These are phyloP conservation scores for Scyliorhinus canicula DNA, from an alignment of 2,797 vertebrate species.

Conservation along the genomic window DNA sequence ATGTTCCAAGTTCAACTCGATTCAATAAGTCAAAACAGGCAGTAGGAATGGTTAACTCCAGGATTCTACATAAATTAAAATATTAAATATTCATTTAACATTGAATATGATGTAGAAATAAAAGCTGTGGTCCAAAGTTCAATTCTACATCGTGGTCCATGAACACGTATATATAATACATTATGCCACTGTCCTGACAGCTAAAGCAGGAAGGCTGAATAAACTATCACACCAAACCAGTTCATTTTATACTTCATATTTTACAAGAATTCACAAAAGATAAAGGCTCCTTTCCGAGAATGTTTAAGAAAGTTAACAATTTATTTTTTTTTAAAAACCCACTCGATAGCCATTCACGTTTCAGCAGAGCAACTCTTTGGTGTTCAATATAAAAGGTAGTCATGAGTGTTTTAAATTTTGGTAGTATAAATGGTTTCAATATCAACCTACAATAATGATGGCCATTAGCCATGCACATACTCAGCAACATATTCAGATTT, in stretches of 20 bases:
- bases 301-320: background rate
- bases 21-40: background rate
- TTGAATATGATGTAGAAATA: background rate
- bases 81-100: background rate
- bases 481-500: background rate
- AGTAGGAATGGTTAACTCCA: background rate
- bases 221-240: background rate
- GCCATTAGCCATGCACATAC: background rate
- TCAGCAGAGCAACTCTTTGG: background rate
- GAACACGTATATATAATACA: background rate
- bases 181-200: background rate
- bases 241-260: background rate
- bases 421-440: background rate
- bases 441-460: background rate
- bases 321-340: too few relatives aligned
- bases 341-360: background rate
- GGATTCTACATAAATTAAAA: background rate
- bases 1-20: background rate
- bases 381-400: background rate
- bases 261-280: slow-evolving; percentile 7
- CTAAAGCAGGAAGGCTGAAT: background rate
- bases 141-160: background rate
- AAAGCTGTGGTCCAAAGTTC: background rate
- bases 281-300: background rate
- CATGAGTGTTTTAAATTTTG: background rate